Evolutionary conservation across 2,888 invertebrate species (phyloP).

Genomic region (Caenorhabditis sulstoni): DNA sequence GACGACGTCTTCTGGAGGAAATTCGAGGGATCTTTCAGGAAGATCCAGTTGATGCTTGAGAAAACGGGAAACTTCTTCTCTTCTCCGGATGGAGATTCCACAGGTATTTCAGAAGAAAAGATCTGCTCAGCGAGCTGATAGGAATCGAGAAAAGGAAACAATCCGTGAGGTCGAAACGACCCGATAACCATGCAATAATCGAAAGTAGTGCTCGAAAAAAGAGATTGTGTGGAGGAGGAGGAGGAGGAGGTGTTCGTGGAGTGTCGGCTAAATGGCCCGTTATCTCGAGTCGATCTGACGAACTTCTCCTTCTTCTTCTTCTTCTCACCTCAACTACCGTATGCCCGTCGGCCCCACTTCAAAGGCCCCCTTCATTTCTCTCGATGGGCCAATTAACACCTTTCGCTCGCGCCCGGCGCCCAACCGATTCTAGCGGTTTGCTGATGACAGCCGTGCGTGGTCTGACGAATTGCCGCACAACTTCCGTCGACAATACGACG

Average conservation of each 20-base stretch:
- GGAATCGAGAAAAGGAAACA: neutral
- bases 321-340: constrained; percentile 26
- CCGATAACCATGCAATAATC: neutral
- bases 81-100: no score
- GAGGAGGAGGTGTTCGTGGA: constrained; percentile 24
- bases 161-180: no score
- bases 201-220: constrained; percentile 10
- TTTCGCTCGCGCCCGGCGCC: constrained; percentile 12
- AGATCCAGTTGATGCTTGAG: no score
- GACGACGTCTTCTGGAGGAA: no score
- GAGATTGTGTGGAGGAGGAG: neutral
- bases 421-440: constrained; percentile 19
- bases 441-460: constrained; percentile 35
- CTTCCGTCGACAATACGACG: neutral
- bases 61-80: no score
- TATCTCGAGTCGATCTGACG: constrained; percentile 44
- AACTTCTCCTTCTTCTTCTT: constrained; percentile 24
- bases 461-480: neutral
- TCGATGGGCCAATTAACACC: constrained; percentile 50
- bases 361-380: constrained; percentile 28
- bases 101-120: no score
- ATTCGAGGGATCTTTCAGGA: no score
- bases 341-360: constrained; percentile 23
- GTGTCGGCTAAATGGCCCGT: constrained; percentile 15
- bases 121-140: no score